These are phyloP conservation scores for Isaurus tuberculatus DNA, from an alignment of 92 coral and sea anemone species.

Conservation along the genomic window DNA sequence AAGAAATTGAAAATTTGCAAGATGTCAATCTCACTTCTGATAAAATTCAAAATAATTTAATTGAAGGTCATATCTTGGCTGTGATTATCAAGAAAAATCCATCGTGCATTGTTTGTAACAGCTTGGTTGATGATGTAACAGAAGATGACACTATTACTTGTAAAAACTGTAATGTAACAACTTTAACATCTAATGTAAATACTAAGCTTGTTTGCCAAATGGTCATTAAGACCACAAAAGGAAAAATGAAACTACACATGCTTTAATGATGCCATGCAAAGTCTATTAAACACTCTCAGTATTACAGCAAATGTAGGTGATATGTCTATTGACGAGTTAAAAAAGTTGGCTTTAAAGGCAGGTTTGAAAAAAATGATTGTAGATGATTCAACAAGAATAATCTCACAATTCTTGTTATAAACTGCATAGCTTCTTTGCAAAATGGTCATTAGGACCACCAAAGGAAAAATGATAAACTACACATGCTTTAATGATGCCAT, in stretches of 20 bases:
- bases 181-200: conserved; percentile 1
- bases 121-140: background rate
- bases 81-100: background rate
- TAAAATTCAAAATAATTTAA: background rate
- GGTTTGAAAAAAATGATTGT: conserved; percentile 15
- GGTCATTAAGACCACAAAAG: conserved; percentile 7
- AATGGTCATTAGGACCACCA: background rate
- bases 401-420: conserved; percentile 5
- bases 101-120: conserved; percentile 14
- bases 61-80: background rate
- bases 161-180: conserved; percentile 2
- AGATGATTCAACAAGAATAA: conserved; percentile 9
- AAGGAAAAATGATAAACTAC: conserved; percentile 15
- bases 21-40: conserved; percentile 9
- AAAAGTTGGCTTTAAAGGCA: conserved; percentile 1
- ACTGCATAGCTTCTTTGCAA: conserved; percentile 3
- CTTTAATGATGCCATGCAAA: conserved; percentile 18
- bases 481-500: conserved; percentile 18
- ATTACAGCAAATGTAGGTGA: background rate
- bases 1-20: conserved; percentile 4
- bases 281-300: background rate
- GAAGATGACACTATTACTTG: conserved; percentile 9
- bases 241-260: conserved; percentile 14
- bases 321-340: conserved; percentile 2
- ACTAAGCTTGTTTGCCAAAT: background rate